phyloP scores from a whole-genome alignment of 2,888 invertebrate genomes.

The Macrosiphum euphorbiae region DNA sequence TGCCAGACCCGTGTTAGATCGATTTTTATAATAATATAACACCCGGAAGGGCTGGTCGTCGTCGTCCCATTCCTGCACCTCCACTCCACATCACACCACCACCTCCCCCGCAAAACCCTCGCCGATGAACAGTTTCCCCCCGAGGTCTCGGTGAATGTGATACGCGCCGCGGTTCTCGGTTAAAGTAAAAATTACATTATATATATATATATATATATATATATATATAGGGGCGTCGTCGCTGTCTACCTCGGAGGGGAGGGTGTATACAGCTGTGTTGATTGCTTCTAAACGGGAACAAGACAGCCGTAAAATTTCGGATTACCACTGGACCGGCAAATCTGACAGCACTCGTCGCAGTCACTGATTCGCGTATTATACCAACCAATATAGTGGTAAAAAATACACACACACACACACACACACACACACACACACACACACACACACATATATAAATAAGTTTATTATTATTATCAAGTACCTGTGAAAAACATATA shows the following conservation, averaged over 20 bases:
- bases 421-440: too few species aligned
- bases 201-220: background rate
- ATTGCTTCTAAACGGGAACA: constrained; percentile 57
- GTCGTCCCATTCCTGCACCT: background rate
- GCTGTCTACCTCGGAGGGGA: background rate
- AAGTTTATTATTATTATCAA: background rate
- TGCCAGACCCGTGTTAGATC: background rate
- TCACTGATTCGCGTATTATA: constrained; percentile 34
- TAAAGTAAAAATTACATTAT: constrained; percentile 37
- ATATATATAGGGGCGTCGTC: background rate
- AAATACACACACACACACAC: background rate
- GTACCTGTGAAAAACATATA: background rate
- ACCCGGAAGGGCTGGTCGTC: background rate
- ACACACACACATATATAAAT: too few species aligned
- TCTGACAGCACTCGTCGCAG: constrained; percentile 34
- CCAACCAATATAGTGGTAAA: constrained; percentile 5
- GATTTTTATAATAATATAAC: background rate
- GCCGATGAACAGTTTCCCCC: background rate
- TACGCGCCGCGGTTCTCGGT: background rate
- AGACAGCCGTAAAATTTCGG: constrained; percentile 60
- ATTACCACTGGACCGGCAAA: constrained; percentile 48
- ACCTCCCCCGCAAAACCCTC: background rate
- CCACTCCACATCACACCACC: too few species aligned
- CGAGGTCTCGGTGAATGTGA: background rate
- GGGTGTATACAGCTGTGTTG: constrained; percentile 31